Evolutionary conservation across 2,888 invertebrate species (phyloP).

Genomic region (Trilocha varians): DNA sequence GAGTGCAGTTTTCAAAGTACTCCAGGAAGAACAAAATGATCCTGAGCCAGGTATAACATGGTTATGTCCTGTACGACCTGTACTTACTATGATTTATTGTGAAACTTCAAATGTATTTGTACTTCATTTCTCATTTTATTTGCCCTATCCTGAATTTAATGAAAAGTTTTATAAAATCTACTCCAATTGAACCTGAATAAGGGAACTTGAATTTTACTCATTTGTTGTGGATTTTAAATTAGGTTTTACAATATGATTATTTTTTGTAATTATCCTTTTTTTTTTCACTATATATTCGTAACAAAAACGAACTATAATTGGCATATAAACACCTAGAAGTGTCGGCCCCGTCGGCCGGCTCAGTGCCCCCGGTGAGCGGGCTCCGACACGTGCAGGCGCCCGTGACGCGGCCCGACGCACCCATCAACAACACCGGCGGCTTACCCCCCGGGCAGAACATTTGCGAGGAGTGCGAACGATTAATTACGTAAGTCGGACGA

Average conservation of each 20-base stretch:
- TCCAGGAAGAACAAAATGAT: constrained; percentile 90
- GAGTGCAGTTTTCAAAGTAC: constrained; percentile 92
- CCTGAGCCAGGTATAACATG: constrained; percentile 83
- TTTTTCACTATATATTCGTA: constrained; percentile 1
- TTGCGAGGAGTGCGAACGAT: constrained; percentile 97
- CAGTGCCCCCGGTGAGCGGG: constrained; percentile 66
- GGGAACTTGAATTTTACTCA: too few species aligned
- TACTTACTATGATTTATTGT: too few species aligned
- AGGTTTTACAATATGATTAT: too few species aligned
- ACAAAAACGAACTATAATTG: constrained; percentile 26
- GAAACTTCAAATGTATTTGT: too few species aligned
- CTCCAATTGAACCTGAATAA: too few species aligned
- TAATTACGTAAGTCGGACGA: constrained; percentile 94
- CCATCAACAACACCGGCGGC: constrained; percentile 78
- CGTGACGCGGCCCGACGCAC: constrained; percentile 75
- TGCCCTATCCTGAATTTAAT: too few species aligned
- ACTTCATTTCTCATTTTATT: too few species aligned
- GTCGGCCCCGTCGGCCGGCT: constrained; percentile 25
- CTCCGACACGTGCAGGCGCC: constrained; percentile 85
- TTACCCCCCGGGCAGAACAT: constrained; percentile 92
- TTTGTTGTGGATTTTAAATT: too few species aligned
- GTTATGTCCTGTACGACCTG: too few species aligned
- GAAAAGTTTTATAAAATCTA: too few species aligned
- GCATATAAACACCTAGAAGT: constrained; percentile 39
- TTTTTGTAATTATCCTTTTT: too few species aligned